Base-by-base conservation (phyloP, 2,888 invertebrate genomes). In the Apodemia mormo region DNA sequence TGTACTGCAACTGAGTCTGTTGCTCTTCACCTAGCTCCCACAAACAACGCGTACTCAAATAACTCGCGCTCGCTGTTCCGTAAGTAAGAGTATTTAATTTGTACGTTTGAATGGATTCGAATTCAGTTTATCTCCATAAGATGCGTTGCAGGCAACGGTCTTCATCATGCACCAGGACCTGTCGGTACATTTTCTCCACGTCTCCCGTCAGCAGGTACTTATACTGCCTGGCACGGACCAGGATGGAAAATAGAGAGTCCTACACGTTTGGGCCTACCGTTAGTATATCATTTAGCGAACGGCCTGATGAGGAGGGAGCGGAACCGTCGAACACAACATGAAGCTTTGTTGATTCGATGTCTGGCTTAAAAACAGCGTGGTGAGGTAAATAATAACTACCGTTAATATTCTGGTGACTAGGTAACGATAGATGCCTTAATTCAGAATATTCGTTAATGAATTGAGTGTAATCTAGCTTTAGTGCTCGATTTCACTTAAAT, bases 51-150 rank as follows among this genome's bases (percentile, higher is more conserved):
- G 78, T 79, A n/a, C 76, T 76, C 8, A 78, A 49, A 49, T 67
- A 79, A n/a, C 76, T 76, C 0, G 77, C 73, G 68, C 75, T 76
- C 2, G 79, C 75, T 0, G 78, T 79, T 0, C 85, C 82, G 65
- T 85, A 85, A 1, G 81, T 85, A 22, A 22, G 22, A 22, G 6
- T 81, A 67, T 79, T 79, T 5, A 82, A 72, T 6, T 71, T 56
- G 33, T 75, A 75, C 0, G 72, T 71, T 68, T 71, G 45, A 0
- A 77, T 70, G 1, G 76, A 73, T 14, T 67, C 7, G 5, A 70
- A 65, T 33, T 76, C 75, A 22, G 74, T 30, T 1, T 75, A 75
- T 66, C 79, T 65, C 78, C 78, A 80, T 33, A 78, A 37, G 8
- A 78, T 77, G 0, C 65, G 9, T 33, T 77, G 76, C 2, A 76